Conservation (phyloP, 2,113 vertebrate species). For the Bothrops jararaca region DNA sequence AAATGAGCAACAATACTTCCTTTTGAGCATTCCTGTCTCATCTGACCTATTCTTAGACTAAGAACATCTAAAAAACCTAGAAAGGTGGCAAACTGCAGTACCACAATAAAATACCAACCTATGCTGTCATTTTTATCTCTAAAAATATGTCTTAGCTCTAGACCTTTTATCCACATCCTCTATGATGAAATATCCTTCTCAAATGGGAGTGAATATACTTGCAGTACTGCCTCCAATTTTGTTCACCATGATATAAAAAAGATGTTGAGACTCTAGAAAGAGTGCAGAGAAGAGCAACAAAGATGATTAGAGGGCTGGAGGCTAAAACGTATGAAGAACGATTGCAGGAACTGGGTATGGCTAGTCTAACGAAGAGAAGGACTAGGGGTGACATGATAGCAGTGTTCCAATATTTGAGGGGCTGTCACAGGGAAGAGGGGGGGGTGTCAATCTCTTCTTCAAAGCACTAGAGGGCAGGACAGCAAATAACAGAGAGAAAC, state of each 20-base stretch:
- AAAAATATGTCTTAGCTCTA: not conserved
- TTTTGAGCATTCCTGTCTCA: not conserved
- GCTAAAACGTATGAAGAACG: not conserved
- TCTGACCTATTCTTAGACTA: not conserved
- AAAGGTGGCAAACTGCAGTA: not conserved
- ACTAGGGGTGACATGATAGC: too few relatives aligned
- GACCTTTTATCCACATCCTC: not conserved
- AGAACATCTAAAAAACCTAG: not conserved
- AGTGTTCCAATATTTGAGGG: too few relatives aligned
- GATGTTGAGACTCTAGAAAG: not conserved
- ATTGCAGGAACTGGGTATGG: not conserved
- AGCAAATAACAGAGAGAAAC: too few relatives aligned
- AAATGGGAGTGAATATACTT: not conserved
- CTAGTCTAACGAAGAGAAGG: not conserved
- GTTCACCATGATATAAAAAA: not conserved
- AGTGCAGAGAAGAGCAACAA: not conserved
- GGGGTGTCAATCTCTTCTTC: too few relatives aligned
- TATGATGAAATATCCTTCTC: not conserved
- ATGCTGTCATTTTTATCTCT: not conserved
- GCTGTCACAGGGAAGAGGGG: too few relatives aligned
- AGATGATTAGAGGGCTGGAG: not conserved
- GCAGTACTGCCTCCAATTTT: not conserved
- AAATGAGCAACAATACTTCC: not conserved
- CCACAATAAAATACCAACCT: not conserved
- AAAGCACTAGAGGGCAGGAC: too few relatives aligned